Conservation (phyloP, 2,113 vertebrate genomes). For the Peromyscus polionotus region DNA sequence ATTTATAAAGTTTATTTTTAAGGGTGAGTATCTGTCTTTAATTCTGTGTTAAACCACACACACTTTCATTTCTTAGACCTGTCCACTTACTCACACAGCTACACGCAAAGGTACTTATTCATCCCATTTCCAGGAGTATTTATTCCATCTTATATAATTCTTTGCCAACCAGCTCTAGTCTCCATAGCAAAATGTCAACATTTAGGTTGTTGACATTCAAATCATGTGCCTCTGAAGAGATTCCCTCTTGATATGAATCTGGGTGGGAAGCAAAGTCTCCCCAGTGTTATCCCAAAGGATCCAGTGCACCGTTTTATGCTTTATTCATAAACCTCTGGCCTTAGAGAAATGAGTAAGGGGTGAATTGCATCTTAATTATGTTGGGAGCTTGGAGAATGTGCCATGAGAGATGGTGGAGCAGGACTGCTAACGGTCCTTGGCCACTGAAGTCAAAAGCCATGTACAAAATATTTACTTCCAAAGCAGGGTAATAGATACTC, state of each 20-base stretch:
- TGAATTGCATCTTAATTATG: not conserved
- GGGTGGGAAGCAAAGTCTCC: not conserved
- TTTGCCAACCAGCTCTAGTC: not conserved
- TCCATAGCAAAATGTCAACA: not conserved
- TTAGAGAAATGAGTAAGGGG: not conserved
- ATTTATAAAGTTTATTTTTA: not conserved
- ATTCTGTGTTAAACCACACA: not conserved
- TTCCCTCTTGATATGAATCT: not conserved
- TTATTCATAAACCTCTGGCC: not conserved
- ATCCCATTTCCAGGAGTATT: not conserved
- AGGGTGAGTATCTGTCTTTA: conserved; percentile 24
- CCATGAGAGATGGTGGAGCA: not conserved
- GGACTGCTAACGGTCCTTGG: not conserved
- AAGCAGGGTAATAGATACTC: not conserved
- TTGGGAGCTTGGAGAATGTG: not conserved
- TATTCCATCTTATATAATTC: not conserved
- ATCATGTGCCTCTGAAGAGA: not conserved
- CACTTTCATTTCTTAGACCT: not conserved
- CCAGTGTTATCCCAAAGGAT: not conserved
- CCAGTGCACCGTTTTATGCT: not conserved
- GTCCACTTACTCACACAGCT: not conserved
- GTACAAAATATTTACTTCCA: not conserved
- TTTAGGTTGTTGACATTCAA: not conserved
- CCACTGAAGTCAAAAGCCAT: not conserved
- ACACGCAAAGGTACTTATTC: not conserved